Evolutionary conservation across 2,888 invertebrate species (phyloP).

Genomic region (Cephus nigrinus): DNA sequence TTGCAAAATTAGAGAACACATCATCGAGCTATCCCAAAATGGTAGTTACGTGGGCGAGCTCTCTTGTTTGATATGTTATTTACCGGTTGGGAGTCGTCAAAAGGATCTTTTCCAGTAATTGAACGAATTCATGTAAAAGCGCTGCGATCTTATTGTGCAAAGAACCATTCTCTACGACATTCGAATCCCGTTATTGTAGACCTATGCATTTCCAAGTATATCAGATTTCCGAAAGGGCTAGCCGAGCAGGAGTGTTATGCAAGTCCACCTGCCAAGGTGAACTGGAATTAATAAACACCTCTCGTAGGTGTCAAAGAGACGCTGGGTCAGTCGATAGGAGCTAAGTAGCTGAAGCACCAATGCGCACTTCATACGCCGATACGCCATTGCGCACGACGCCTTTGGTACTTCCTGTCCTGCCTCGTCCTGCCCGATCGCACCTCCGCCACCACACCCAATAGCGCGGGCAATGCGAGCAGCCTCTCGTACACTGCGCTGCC

Average conservation of each 20-base stretch:
- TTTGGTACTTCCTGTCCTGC: too few species aligned
- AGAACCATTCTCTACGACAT: neutral
- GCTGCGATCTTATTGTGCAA: neutral
- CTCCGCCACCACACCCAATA: too few species aligned
- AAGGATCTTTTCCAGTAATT: too few species aligned
- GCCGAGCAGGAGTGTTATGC: slow-evolving; percentile 36
- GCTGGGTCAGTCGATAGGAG: slow-evolving; percentile 41
- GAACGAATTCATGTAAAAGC: neutral
- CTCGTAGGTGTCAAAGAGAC: slow-evolving; percentile 51
- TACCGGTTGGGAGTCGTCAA: too few species aligned
- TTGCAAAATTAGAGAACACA: neutral
- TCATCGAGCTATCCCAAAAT: neutral
- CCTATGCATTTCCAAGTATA: slow-evolving; percentile 20
- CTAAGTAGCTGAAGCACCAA: too few species aligned
- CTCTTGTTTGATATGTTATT: neutral
- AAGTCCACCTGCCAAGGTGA: slow-evolving; percentile 57
- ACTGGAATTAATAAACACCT: slow-evolving; percentile 46
- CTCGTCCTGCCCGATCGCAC: too few species aligned
- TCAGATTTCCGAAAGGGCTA: slow-evolving; percentile 44
- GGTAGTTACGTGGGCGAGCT: neutral
- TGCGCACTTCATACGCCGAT: too few species aligned
- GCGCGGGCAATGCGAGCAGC: too few species aligned
- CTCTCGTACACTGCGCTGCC: too few species aligned
- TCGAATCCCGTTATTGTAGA: slow-evolving; percentile 17
- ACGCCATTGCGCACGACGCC: too few species aligned